These are phyloP conservation scores for Xestia rhomboidea DNA, from an alignment of 2,888 invertebrate genomes.

Conservation along the genomic window DNA sequence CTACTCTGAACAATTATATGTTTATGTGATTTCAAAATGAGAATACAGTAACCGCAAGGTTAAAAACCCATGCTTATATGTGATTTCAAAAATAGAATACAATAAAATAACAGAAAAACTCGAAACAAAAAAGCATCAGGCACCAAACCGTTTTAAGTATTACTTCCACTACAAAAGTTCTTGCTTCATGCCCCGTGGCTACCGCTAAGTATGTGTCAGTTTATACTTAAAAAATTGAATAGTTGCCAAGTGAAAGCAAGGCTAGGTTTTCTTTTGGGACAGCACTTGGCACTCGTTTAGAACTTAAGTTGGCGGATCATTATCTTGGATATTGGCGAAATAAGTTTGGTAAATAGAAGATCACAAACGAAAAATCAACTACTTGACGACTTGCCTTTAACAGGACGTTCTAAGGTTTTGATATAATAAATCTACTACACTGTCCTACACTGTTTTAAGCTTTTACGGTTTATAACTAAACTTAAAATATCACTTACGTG, in stretches of 20 bases:
- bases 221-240: constrained; percentile 45
- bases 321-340: constrained; percentile 31
- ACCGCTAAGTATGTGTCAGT: constrained; percentile 43
- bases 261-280: constrained; percentile 16
- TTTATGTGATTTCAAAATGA: too few species aligned
- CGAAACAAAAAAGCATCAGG: constrained; percentile 12
- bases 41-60: too few species aligned
- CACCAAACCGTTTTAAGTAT: constrained; percentile 13
- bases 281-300: constrained; percentile 48
- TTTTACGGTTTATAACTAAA: too few species aligned
- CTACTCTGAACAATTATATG: too few species aligned
- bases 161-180: constrained; percentile 26
- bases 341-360: neutral
- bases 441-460: too few species aligned
- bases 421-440: neutral
- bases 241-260: constrained; percentile 41
- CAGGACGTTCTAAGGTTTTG: neutral
- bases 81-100: too few species aligned
- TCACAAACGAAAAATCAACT: neutral
- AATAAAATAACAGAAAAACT: constrained; percentile 12
- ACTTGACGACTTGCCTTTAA: neutral
- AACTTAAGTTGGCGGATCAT: constrained; percentile 34
- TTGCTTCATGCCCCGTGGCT: constrained; percentile 2
- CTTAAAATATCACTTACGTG: too few species aligned
- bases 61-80: too few species aligned